These are phyloP conservation scores for Drosophila niveifrons DNA, from an alignment of 2,888 invertebrate species.

Conservation along the genomic window DNA sequence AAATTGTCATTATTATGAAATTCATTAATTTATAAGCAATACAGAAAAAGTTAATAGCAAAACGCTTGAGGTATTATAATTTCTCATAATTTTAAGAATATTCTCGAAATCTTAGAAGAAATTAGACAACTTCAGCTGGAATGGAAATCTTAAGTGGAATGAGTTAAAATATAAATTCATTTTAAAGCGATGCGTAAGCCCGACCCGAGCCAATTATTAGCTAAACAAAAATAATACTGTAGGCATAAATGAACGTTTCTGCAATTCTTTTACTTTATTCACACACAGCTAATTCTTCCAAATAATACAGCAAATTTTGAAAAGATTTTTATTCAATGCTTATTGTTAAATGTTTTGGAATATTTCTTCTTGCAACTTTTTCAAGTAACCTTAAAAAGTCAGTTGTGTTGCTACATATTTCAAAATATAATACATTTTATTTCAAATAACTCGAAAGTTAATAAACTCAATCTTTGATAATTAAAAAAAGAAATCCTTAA, in stretches of 20 bases:
- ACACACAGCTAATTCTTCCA: conserved; percentile 2
- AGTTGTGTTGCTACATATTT: background rate
- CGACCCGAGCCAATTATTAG: conserved; percentile 59
- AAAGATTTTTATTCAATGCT: background rate
- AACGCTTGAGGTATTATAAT: conserved; percentile 47
- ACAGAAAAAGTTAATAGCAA: conserved; percentile 23
- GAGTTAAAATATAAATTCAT: conserved; percentile 20
- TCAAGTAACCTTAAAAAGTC: background rate
- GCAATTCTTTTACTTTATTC: conserved; percentile 3
- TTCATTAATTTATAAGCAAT: conserved; percentile 65
- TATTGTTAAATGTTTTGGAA: conserved; percentile 3
- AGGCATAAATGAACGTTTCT: conserved; percentile 5
- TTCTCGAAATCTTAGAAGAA: conserved; percentile 5
- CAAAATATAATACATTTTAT: background rate
- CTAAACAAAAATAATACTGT: conserved; percentile 15
- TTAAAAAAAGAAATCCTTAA: conserved; percentile 19
- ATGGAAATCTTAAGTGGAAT: conserved; percentile 22
- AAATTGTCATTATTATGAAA: conserved; percentile 55
- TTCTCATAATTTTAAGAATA: conserved; percentile 22
- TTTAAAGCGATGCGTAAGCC: conserved; percentile 20
- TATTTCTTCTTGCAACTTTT: conserved; percentile 16
- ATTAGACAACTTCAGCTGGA: conserved; percentile 7
- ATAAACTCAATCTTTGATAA: conserved; percentile 26
- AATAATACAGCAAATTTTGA: background rate
- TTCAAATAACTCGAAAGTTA: conserved; percentile 20